Conservation (phyloP, 2,797 vertebrate species). For the Bufotes viridis region DNA sequence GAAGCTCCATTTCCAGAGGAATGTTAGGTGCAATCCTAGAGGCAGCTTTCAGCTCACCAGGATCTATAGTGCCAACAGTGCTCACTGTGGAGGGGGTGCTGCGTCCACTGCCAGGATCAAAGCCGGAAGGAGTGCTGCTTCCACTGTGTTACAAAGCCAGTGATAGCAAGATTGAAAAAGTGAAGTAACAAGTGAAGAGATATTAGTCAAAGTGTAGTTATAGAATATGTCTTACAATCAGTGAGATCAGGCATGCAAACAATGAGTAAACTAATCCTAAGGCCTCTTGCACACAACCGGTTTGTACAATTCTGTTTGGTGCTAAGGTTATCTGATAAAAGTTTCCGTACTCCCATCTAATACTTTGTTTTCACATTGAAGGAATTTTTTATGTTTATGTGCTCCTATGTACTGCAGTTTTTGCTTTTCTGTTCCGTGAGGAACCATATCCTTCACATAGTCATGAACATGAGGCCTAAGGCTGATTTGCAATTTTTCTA, state of each 20-base stretch:
- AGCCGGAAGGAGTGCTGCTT: conserved; percentile 77
- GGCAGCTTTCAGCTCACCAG: conserved; percentile 75
- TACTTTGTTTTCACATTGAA: background rate
- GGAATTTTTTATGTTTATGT: background rate
- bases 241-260: background rate
- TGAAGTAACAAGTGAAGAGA: conserved; percentile 65
- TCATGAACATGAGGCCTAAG: background rate
- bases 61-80: conserved; percentile 77
- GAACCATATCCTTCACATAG: background rate
- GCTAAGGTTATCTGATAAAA: background rate
- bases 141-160: conserved; percentile 71
- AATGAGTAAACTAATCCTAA: background rate
- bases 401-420: background rate
- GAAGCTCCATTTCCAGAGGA: conserved; percentile 81
- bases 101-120: conserved; percentile 77
- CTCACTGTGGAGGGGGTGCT: conserved; percentile 78
- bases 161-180: conserved; percentile 40
- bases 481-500: no score
- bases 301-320: background rate
- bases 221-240: background rate
- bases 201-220: conserved; percentile 61
- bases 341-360: background rate
- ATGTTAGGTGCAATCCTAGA: conserved; percentile 80
- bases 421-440: no score
- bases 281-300: background rate